Evolutionary conservation across 1,140 invertebrate genomes (phyloP).

Genomic region (Solenopsis fugax): DNA sequence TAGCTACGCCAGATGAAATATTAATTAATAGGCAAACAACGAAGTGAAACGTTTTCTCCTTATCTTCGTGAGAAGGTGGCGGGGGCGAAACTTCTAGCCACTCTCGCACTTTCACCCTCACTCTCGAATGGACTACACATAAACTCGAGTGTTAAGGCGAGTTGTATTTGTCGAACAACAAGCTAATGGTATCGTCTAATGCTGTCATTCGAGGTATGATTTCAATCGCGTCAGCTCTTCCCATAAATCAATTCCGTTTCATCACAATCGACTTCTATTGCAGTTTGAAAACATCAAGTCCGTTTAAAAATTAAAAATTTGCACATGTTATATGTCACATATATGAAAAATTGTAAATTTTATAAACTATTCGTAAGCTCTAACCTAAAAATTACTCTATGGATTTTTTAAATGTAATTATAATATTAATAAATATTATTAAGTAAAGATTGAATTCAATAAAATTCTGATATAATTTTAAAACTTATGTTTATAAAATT

Average conservation of each 20-base stretch:
- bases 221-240: constrained; percentile 19
- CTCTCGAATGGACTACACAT: constrained; percentile 58
- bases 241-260: constrained; percentile 20
- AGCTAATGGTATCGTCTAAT: constrained; percentile 17
- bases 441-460: not conserved
- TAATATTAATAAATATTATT: not conserved
- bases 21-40: constrained; percentile 37
- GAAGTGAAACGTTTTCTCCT: constrained; percentile 39
- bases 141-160: constrained; percentile 10
- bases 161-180: constrained; percentile 19
- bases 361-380: not conserved
- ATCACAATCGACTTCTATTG: not conserved
- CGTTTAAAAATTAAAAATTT: not conserved
- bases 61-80: constrained; percentile 7
- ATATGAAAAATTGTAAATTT: not conserved
- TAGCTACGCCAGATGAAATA: not conserved
- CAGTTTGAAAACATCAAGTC: not conserved
- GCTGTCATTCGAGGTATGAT: constrained; percentile 16
- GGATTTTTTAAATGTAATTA: not conserved
- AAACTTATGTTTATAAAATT: constrained; percentile 2
- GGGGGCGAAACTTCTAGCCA: constrained; percentile 39
- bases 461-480: not conserved
- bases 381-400: not conserved
- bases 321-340: not conserved
- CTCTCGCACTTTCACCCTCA: constrained; percentile 59